Evolutionary conservation across 2,888 invertebrate genomes (phyloP).

Genomic region (Vesta saturnalis): DNA sequence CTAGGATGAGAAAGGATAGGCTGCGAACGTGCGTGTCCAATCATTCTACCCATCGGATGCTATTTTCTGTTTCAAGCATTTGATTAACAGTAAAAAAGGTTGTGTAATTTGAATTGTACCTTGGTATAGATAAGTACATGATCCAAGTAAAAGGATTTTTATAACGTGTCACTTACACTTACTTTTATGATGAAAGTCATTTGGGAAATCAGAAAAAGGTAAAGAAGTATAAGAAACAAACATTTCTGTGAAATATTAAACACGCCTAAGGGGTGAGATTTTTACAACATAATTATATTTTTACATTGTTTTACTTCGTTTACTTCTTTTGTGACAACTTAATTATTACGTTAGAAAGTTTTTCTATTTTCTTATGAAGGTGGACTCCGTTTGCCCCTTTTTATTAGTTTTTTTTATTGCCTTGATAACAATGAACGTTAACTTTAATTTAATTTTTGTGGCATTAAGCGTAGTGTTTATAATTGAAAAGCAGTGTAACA

Average conservation of each 20-base stretch:
- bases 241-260: not conserved
- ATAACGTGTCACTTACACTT: not conserved
- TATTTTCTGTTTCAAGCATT: conserved; percentile 28
- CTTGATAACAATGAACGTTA: too few species aligned
- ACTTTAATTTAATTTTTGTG: too few species aligned
- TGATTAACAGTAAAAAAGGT: too few species aligned
- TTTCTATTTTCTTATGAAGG: too few species aligned
- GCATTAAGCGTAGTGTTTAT: too few species aligned
- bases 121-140: too few species aligned
- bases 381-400: too few species aligned
- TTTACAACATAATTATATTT: conserved; percentile 1
- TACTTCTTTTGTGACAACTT: not conserved
- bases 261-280: not conserved
- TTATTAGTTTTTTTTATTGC: too few species aligned
- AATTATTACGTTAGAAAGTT: too few species aligned
- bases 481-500: too few species aligned
- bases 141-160: not conserved
- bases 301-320: not conserved
- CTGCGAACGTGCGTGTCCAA: conserved; percentile 36
- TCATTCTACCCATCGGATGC: conserved; percentile 29
- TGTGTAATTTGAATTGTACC: too few species aligned
- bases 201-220: conserved; percentile 1
- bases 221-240: not conserved
- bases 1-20: conserved; percentile 36
- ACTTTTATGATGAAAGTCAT: not conserved